These are phyloP conservation scores for Zeugodacus cucurbitae DNA, from an alignment of 1,140 invertebrate species.

Conservation along the genomic window DNA sequence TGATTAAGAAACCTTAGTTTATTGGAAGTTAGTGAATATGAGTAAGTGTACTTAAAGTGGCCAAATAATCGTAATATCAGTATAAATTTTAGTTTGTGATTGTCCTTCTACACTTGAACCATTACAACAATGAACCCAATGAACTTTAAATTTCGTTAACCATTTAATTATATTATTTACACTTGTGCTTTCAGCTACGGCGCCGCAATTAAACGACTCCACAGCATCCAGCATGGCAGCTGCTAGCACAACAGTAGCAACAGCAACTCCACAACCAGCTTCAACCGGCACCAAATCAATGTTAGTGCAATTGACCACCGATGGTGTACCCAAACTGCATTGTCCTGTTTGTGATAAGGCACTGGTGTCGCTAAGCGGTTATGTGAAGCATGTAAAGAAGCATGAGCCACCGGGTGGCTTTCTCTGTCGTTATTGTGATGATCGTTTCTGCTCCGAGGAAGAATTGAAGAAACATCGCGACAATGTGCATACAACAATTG, in stretches of 20 bases:
- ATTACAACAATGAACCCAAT: too few species aligned
- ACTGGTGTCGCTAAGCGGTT: conserved; percentile 55
- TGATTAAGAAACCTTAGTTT: background rate
- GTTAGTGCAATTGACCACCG: conserved; percentile 60
- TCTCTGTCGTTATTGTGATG: conserved; percentile 56
- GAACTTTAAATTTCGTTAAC: background rate
- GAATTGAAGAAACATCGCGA: conserved; percentile 55
- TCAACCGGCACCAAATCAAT: conserved; percentile 37
- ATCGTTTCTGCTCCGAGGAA: conserved; percentile 54
- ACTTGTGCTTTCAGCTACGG: too few species aligned
- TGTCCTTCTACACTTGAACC: background rate
- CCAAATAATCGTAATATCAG: background rate
- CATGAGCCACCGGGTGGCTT: conserved; percentile 63
- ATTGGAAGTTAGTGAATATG: background rate
- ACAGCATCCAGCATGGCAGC: background rate
- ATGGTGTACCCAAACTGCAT: conserved; percentile 59
- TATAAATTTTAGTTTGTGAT: background rate
- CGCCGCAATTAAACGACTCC: too few species aligned
- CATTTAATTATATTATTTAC: background rate
- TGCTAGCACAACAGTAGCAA: background rate
- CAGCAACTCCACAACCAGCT: background rate
- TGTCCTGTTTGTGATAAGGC: conserved; percentile 63
- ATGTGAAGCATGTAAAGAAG: conserved; percentile 63
- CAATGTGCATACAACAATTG: conserved; percentile 49
- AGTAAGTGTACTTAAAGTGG: background rate